These are phyloP conservation scores for Pica pica DNA, from an alignment of 2,113 vertebrate species.

Conservation along the genomic window DNA sequence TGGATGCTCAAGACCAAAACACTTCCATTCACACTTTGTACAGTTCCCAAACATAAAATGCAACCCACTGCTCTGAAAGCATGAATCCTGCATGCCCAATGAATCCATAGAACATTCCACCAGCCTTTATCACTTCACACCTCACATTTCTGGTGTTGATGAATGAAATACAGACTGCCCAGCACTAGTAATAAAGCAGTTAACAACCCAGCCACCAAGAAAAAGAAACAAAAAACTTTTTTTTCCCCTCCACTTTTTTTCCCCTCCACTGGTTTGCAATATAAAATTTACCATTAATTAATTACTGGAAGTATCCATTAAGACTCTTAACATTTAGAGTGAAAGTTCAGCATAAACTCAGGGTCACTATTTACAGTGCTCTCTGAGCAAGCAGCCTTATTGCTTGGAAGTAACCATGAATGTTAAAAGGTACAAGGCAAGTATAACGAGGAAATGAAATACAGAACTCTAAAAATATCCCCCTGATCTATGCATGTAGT, in stretches of 20 bases:
- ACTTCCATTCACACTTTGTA: background rate
- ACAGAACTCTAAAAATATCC: slow-evolving; percentile 75
- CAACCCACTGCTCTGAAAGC: background rate
- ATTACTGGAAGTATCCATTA: slow-evolving; percentile 23
- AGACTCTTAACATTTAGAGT: slow-evolving; percentile 38
- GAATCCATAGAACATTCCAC: background rate
- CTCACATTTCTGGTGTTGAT: background rate
- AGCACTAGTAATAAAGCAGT: background rate
- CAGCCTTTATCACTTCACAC: background rate
- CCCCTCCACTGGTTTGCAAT: background rate
- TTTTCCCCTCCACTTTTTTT: background rate
- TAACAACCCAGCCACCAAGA: background rate
- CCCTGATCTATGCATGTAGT: slow-evolving; percentile 64
- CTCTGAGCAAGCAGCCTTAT: slow-evolving; percentile 21
- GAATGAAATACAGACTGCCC: background rate
- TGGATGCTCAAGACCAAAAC: background rate
- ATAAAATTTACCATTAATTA: slow-evolving; percentile 8
- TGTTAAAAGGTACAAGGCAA: slow-evolving; percentile 61
- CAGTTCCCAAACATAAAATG: background rate
- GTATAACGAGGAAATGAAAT: slow-evolving; percentile 65
- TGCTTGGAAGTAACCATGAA: slow-evolving; percentile 37
- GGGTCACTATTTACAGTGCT: slow-evolving; percentile 30
- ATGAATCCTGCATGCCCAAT: background rate
- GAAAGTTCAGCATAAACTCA: slow-evolving; percentile 52
- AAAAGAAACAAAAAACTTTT: background rate